phyloP scores from a whole-genome alignment of 2,888 invertebrate genomes.

The Callyntrura sp. region DNA sequence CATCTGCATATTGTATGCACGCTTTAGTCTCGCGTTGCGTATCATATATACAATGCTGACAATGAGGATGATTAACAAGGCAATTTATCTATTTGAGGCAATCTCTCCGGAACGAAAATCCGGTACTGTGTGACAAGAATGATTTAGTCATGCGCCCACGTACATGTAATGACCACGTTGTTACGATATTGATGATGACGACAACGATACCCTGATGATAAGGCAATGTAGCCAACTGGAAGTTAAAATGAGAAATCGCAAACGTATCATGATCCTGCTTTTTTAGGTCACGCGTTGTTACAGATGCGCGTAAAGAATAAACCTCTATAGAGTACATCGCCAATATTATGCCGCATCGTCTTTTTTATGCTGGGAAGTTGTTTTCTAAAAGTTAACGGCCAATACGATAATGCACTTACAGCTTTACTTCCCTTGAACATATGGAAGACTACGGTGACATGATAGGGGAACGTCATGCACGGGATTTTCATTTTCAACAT shows the following conservation, averaged over 20 bases:
- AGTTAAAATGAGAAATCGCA: slow-evolving; percentile 73
- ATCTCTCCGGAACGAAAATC: slow-evolving; percentile 64
- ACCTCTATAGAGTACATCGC: too few relatives aligned
- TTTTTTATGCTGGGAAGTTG: neutral
- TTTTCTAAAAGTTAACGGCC: too few relatives aligned
- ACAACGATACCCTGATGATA: slow-evolving; percentile 39
- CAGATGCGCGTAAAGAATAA: slow-evolving; percentile 48
- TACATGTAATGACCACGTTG: neutral
- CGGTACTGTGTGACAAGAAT: slow-evolving; percentile 57
- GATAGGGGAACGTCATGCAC: neutral
- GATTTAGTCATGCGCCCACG: slow-evolving; percentile 44
- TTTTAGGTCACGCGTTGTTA: slow-evolving; percentile 68
- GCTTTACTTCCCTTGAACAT: too few relatives aligned
- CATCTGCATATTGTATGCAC: slow-evolving; percentile 55
- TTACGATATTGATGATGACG: slow-evolving; percentile 2
- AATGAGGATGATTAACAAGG: slow-evolving; percentile 37
- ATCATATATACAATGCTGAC: neutral
- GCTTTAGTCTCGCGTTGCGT: neutral
- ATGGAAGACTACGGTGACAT: neutral
- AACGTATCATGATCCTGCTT: slow-evolving; percentile 39
- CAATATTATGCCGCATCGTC: neutral
- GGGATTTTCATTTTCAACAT: slow-evolving; percentile 9
- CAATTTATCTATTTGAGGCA: slow-evolving; percentile 58
- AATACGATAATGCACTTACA: too few relatives aligned
- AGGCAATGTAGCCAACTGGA: slow-evolving; percentile 71